phyloP scores from a whole-genome alignment of 2,113 vertebrate species.

The Artemisiospiza belli region DNA sequence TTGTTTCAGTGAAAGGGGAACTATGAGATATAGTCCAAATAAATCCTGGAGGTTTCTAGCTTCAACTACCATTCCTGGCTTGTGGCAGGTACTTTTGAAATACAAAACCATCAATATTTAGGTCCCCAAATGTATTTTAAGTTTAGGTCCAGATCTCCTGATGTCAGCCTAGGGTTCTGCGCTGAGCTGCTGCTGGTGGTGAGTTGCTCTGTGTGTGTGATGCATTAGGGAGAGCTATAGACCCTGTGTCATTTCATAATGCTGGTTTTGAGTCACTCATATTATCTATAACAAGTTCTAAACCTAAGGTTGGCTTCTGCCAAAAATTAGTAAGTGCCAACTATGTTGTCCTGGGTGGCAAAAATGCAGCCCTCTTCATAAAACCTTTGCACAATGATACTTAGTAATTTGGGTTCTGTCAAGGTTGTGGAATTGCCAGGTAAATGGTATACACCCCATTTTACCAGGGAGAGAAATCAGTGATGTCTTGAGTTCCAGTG shows the following conservation, averaged over 20 bases:
- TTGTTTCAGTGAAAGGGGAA: neutral
- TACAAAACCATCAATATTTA: neutral
- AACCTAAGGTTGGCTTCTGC: neutral
- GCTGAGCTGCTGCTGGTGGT: neutral
- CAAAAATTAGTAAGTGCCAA: neutral
- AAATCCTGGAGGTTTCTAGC: neutral
- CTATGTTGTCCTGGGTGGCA: neutral
- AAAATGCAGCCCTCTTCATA: neutral
- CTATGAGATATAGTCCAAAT: neutral
- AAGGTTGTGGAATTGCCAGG: neutral
- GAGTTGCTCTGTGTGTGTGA: neutral
- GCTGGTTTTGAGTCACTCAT: neutral
- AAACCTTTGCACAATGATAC: neutral
- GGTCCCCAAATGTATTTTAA: neutral
- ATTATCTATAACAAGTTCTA: neutral
- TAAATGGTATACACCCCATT: neutral
- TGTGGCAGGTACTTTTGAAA: neutral
- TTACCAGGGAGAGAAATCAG: neutral
- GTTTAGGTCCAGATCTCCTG: neutral
- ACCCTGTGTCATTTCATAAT: neutral
- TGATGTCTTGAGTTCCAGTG: neutral
- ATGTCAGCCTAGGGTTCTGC: neutral
- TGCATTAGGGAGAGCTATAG: neutral
- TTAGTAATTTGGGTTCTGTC: neutral
- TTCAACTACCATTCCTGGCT: neutral